These are phyloP conservation scores for Ctenodactylus gundi DNA, from an alignment of 2,113 vertebrate genomes.

Conservation along the genomic window DNA sequence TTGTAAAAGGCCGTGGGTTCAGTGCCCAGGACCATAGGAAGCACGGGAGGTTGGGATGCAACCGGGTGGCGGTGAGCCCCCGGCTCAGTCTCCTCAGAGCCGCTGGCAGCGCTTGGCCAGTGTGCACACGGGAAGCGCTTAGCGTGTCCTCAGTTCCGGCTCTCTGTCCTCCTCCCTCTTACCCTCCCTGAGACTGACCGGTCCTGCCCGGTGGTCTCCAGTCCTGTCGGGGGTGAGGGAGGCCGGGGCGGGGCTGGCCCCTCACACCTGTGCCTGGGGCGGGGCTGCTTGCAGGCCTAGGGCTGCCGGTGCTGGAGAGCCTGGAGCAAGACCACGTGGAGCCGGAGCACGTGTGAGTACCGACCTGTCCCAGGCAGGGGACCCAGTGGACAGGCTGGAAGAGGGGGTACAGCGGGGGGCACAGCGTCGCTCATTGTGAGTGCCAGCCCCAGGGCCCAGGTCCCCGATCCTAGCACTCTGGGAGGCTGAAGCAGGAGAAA, in stretches of 20 bases:
- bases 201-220: neutral
- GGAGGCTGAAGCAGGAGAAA: too few relatives aligned
- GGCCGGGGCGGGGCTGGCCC: neutral
- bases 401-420: too few relatives aligned
- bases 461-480: too few relatives aligned
- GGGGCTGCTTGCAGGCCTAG: constrained; percentile 74
- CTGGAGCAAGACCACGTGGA: constrained; percentile 88
- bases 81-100: too few relatives aligned
- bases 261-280: neutral
- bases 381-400: neutral
- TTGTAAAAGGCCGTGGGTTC: neutral
- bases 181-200: neutral
- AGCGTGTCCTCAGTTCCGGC: neutral
- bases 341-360: constrained; percentile 84
- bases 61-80: too few relatives aligned
- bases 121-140: too few relatives aligned
- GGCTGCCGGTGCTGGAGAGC: constrained; percentile 76
- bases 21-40: too few relatives aligned
- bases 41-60: too few relatives aligned
- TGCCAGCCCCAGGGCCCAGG: too few relatives aligned
- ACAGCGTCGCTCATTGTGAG: neutral
- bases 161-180: neutral
- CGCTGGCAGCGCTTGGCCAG: too few relatives aligned
- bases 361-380: accelerated
- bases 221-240: neutral